Evolutionary conservation across 1,140 invertebrate genomes (phyloP).

Genomic region (Drosophila oshimai): DNA sequence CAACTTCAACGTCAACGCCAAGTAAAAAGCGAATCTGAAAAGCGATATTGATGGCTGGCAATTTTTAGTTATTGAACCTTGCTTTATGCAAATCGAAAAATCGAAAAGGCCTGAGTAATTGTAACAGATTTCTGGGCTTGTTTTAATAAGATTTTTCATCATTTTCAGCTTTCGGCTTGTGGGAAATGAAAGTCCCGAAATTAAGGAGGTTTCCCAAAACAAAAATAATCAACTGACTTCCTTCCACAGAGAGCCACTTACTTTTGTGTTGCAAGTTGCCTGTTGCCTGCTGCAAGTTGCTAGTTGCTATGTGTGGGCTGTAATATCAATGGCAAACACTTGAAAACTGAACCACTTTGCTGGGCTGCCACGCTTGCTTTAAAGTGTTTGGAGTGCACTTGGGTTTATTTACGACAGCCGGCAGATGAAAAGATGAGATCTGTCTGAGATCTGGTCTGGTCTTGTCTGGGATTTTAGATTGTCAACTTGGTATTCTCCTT

Average conservation of each 20-base stretch:
- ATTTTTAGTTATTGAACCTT: constrained; percentile 70
- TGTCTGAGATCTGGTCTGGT: too few relatives aligned
- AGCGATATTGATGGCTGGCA: constrained; percentile 19
- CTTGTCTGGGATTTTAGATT: constrained; percentile 21
- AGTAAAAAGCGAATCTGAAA: constrained; percentile 18
- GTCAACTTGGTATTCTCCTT: constrained; percentile 19
- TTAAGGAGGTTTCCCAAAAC: constrained; percentile 19
- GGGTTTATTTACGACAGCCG: constrained; percentile 36
- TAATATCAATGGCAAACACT: constrained; percentile 69
- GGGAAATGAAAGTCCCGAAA: constrained; percentile 42
- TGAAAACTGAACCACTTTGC: constrained; percentile 57
- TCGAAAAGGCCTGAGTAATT: constrained; percentile 43
- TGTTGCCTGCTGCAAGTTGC: constrained; percentile 5
- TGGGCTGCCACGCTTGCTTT: constrained; percentile 54
- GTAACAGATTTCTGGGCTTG: constrained; percentile 35
- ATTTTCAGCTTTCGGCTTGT: constrained; percentile 1
- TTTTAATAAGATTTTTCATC: constrained; percentile 40
- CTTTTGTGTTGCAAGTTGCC: constrained; percentile 37
- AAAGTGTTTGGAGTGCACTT: constrained; percentile 60
- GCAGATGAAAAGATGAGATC: constrained; percentile 23
- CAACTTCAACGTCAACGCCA: not conserved
- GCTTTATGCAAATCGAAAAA: constrained; percentile 66
- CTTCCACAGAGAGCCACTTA: constrained; percentile 41
- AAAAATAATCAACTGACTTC: constrained; percentile 11
- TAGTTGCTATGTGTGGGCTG: constrained; percentile 27